A percentile compares a stretch with the other conserved stretches of the same genome.
Evolutionary conservation across 2,113 vertebrate species (phyloP).

Genomic region (Antigone vipio): DNA sequence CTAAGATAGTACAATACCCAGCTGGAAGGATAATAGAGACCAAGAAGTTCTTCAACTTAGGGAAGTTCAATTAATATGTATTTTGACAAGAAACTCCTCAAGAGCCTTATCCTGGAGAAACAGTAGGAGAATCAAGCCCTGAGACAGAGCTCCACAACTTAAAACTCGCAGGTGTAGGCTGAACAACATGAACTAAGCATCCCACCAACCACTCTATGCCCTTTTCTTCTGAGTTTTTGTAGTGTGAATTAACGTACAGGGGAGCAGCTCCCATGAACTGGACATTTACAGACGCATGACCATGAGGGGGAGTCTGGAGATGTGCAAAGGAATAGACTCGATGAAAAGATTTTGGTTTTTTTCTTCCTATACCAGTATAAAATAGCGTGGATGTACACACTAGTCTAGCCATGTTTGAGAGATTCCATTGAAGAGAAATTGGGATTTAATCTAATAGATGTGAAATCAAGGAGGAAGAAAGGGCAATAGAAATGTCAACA

Average conservation of each 20-base stretch:
- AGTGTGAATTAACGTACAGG: neutral
- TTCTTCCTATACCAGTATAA: neutral
- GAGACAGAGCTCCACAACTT: neutral
- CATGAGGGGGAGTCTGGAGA: neutral
- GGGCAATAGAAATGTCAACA: neutral
- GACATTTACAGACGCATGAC: neutral
- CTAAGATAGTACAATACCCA: neutral
- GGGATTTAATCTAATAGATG: neutral
- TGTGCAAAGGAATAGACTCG: neutral
- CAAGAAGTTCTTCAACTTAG: neutral
- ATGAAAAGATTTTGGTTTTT: neutral
- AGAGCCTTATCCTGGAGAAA: neutral
- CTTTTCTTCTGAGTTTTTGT: neutral
- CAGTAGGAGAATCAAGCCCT: neutral
- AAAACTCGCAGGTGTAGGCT: neutral
- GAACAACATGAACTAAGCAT: neutral
- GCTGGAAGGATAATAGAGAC: neutral
- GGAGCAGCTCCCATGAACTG: neutral
- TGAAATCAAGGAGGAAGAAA: neutral
- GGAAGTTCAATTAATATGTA: neutral
- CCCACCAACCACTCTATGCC: neutral
- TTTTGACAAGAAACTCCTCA: neutral
- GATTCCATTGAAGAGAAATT: neutral
- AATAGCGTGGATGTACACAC: neutral
- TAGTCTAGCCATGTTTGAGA: neutral